Conservation (phyloP, 1,140 invertebrate genomes). For the Macrocentrus cingulum region DNA sequence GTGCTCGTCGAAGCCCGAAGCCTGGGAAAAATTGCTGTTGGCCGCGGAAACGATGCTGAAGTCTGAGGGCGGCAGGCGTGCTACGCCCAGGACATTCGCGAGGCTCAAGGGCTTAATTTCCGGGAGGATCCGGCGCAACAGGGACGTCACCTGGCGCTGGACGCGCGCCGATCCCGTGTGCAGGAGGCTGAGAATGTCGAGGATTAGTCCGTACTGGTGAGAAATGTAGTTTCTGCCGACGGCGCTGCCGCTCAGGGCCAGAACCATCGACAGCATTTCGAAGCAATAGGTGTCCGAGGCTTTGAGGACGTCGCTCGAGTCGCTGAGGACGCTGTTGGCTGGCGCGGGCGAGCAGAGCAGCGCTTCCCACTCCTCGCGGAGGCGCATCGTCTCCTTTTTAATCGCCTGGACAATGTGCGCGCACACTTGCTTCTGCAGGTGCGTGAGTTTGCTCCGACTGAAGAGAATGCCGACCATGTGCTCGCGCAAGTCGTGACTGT, state of each 20-base stretch:
- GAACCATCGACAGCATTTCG: slow-evolving; percentile 93
- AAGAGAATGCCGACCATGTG: slow-evolving; percentile 97
- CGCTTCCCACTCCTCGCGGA: slow-evolving; percentile 87
- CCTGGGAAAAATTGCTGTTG: slow-evolving; percentile 56
- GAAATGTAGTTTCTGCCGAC: slow-evolving; percentile 89
- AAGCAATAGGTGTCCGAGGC: slow-evolving; percentile 91
- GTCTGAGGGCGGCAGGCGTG: slow-evolving; percentile 72
- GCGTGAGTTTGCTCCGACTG: slow-evolving; percentile 89
- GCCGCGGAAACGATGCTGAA: slow-evolving; percentile 70
- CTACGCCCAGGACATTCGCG: slow-evolving; percentile 69
- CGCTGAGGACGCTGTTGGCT: slow-evolving; percentile 50
- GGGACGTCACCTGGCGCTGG: slow-evolving; percentile 85
- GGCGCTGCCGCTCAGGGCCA: slow-evolving; percentile 90
- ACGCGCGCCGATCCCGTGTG: slow-evolving; percentile 94
- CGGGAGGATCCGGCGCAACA: slow-evolving; percentile 80
- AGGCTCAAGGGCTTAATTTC: slow-evolving; percentile 74
- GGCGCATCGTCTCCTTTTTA: slow-evolving; percentile 78
- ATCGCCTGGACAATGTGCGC: slow-evolving; percentile 91
- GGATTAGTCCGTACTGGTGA: slow-evolving; percentile 80
- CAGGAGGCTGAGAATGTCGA: slow-evolving; percentile 82
- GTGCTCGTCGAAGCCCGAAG: slow-evolving; percentile 66
- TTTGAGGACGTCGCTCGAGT: slow-evolving; percentile 57
- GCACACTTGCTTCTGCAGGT: slow-evolving; percentile 89
- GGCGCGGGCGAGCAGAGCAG: slow-evolving; percentile 54
- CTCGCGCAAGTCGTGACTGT: slow-evolving; percentile 87